These are phyloP conservation scores for Neoitamus cyanurus DNA, from an alignment of 2,888 invertebrate species.

Conservation along the genomic window DNA sequence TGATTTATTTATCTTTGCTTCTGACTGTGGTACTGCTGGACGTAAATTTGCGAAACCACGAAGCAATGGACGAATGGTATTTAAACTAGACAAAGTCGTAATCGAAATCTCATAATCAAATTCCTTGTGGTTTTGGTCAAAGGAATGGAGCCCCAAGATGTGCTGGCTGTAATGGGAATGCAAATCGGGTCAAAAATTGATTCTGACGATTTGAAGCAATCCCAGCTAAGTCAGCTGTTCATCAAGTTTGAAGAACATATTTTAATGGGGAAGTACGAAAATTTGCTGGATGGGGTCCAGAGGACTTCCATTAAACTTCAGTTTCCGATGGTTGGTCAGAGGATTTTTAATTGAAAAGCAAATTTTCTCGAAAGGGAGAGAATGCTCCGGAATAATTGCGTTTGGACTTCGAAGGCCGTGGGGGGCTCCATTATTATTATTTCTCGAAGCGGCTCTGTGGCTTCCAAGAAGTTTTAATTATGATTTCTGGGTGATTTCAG, in stretches of 20 bases:
- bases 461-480: not conserved
- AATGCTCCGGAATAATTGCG: not conserved
- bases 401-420: not conserved
- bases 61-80: not conserved
- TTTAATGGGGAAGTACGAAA: not conserved
- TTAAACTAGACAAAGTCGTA: not conserved
- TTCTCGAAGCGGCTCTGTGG: not conserved
- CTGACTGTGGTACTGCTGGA: no score
- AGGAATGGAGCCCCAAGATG: not conserved
- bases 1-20: no score
- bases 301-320: not conserved
- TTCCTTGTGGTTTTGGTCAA: not conserved
- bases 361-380: not conserved
- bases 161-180: not conserved
- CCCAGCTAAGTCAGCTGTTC: not conserved
- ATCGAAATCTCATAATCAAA: not conserved
- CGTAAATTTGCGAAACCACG: not conserved
- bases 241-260: not conserved
- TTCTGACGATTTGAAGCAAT: not conserved
- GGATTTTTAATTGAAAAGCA: not conserved
- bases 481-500: not conserved
- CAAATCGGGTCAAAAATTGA: not conserved
- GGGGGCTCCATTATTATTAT: not conserved
- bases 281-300: not conserved
- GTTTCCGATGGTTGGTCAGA: not conserved